Evolutionary conservation across 2,113 vertebrate species (phyloP), one percentile per base, ranked within the genome.

Genomic region (Podarcis raffonei): DNA sequence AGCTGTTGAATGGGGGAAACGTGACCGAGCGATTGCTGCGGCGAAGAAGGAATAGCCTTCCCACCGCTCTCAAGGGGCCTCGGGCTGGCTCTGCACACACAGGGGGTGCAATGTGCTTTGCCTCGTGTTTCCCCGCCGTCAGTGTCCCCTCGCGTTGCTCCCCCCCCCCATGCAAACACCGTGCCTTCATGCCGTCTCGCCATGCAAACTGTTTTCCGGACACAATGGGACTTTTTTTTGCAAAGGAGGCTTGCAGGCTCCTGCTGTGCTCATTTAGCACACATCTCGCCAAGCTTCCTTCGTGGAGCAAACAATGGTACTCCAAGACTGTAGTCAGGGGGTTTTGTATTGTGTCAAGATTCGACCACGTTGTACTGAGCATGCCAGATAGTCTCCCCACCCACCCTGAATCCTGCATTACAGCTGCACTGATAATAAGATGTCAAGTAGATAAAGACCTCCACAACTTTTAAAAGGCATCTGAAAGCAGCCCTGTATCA

Each of bases 1-100:
- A 0, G 1, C 0, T 13, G 23, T 59, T 74, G 1, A 0, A 86
- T 80, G 35, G 37, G 53, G 25, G 22, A 53, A 80, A 42, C 30
- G 22, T 37, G 0, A 0, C 25, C 6, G 37, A 30, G 13, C 8
- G 22, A n/a, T 32, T n/a, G 83, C 59, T 78, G 59, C 23, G 37
- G 27, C 32, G 20, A 71, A 13, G 39, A 57, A 30, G 9, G 27
- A n/a, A 72, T 57, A 22, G 23, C 22, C 68, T 74, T 57, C 23
- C 42, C 16, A 74, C 57, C 2, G 1, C 20, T 84, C 57, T 57
- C 48, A 71, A 4, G 59, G 53, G 53, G 30, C 78, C n/a, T 53
- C 4, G 48, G 66, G 11, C 39, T 27, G 4, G 27, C 82, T 72
- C 4, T 83, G 65, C 37, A 15, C 16, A 22, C 30, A 4, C 6